A percentile compares a stretch with the other conserved stretches of the same genome.
phyloP scores from a whole-genome alignment of 2,888 invertebrate species.

The Eupelmus urozonus region DNA sequence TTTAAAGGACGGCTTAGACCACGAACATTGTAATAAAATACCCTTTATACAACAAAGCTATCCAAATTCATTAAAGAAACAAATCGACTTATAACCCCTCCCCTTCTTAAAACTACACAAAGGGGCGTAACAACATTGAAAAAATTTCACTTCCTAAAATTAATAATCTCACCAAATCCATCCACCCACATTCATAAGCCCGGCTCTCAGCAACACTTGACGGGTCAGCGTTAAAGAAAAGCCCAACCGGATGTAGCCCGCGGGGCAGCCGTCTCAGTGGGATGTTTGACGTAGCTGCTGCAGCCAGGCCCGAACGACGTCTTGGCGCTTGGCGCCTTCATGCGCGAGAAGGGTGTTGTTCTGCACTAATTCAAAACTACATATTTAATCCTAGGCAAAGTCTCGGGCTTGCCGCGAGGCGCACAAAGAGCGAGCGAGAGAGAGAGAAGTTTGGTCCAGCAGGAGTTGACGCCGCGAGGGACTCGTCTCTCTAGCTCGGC shows the following conservation, averaged over 20 bases:
- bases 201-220: neutral
- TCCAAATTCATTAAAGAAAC: neutral
- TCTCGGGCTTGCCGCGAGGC: conserved; percentile 41
- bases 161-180: neutral
- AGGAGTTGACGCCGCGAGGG: conserved; percentile 44
- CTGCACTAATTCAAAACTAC: conserved; percentile 74
- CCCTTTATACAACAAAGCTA: neutral
- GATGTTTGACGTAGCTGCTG: conserved; percentile 28
- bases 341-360: conserved; percentile 62
- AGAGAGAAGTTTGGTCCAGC: conserved; percentile 41
- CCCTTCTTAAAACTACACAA: neutral
- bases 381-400: conserved; percentile 75
- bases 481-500: conserved; percentile 39
- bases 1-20: neutral
- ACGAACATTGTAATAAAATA: too few relatives aligned
- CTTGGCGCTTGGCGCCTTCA: conserved; percentile 16
- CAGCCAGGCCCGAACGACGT: conserved; percentile 3
- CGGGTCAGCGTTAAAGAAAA: neutral
- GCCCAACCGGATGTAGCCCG: neutral
- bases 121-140: neutral
- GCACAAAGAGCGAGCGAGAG: conserved; percentile 39
- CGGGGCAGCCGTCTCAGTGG: neutral
- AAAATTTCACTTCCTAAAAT: neutral
- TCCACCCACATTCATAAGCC: neutral
- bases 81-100: neutral